These are phyloP conservation scores for Hemicrepidius hirtus DNA, from an alignment of 2,888 invertebrate species.

Conservation along the genomic window DNA sequence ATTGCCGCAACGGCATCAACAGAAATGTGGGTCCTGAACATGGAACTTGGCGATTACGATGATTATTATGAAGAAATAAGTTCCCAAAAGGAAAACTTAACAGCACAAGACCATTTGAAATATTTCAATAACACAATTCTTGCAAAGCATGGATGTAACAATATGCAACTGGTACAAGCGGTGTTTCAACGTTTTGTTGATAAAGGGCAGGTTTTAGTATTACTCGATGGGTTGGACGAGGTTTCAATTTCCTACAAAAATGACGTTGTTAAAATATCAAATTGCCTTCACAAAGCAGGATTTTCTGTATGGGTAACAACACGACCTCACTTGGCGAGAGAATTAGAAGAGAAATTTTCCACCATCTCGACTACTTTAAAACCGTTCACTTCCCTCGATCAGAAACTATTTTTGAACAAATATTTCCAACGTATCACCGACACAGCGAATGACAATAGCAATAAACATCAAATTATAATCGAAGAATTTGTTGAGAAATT, in stretches of 20 bases:
- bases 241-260: constrained; percentile 1
- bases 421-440: background rate
- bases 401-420: background rate
- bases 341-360: background rate
- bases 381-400: background rate
- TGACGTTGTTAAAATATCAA: constrained; percentile 17
- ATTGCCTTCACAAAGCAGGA: constrained; percentile 1
- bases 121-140: background rate
- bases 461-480: no score
- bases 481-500: constrained; percentile 9
- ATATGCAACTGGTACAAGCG: background rate
- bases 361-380: background rate
- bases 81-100: background rate
- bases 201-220: constrained; percentile 8
- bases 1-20: background rate
- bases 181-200: constrained; percentile 9
- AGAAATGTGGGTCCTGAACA: constrained; percentile 11
- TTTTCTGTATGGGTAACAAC: constrained; percentile 32
- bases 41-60: background rate
- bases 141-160: background rate
- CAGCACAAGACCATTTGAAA: background rate
- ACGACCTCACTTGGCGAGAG: background rate
- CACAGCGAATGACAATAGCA: background rate
- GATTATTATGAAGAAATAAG: background rate
- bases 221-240: constrained; percentile 36